A percentile compares a stretch with the other conserved stretches of the same genome.
These are phyloP conservation scores for Apodemus agrarius DNA, from an alignment of 2,797 vertebrate genomes.

Conservation along the genomic window DNA sequence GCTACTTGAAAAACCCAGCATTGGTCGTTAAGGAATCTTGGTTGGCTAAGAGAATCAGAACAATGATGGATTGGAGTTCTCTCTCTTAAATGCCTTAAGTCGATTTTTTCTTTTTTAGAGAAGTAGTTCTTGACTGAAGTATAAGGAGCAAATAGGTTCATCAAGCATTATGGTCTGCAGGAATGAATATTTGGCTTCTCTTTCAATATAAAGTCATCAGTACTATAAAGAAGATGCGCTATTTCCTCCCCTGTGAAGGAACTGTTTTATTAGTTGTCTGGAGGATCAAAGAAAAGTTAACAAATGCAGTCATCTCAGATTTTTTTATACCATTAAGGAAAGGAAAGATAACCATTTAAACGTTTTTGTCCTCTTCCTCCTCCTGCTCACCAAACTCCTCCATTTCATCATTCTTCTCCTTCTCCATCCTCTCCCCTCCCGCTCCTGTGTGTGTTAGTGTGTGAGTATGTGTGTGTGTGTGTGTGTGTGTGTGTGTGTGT, in stretches of 20 bases:
- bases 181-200: conserved; percentile 46
- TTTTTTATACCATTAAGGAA: neutral
- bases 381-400: neutral
- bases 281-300: conserved; percentile 45
- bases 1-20: neutral
- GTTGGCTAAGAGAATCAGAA: conserved; percentile 12
- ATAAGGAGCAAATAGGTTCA: conserved; percentile 15
- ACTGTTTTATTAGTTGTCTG: conserved; percentile 30
- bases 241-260: neutral
- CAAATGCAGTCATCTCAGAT: neutral
- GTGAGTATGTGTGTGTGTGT: neutral
- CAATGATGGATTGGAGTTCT: conserved; percentile 35
- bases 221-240: neutral
- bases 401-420: neutral
- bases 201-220: neutral
- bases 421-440: too few relatives aligned
- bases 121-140: conserved; percentile 37
- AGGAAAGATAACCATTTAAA: neutral
- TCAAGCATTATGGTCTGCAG: neutral
- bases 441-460: neutral
- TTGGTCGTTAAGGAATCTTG: neutral
- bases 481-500: neutral
- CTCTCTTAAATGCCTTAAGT: neutral
- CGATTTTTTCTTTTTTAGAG: conserved; percentile 40
- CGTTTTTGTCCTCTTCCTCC: neutral